phyloP scores from a whole-genome alignment of 2,113 vertebrate genomes.

The Alethe diademata region DNA sequence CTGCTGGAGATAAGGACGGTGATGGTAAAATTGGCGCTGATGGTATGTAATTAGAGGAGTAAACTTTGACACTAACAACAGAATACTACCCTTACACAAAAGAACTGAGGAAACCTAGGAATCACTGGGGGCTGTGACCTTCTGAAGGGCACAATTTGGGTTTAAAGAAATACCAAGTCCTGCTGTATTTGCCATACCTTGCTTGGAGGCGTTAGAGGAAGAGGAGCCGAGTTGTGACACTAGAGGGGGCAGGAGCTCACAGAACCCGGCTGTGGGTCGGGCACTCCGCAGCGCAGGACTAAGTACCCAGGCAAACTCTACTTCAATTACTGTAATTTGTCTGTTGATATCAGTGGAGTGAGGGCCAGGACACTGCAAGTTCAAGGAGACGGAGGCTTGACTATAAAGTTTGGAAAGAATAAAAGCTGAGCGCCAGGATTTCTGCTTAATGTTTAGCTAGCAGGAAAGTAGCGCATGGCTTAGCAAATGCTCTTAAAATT shows the following conservation, averaged over 20 bases:
- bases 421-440: neutral
- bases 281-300: neutral
- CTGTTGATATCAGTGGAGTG: neutral
- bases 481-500: conserved; percentile 1
- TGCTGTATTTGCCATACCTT: neutral
- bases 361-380: neutral
- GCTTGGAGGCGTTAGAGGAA: neutral
- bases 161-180: neutral
- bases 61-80: neutral
- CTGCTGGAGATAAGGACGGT: conserved; percentile 93
- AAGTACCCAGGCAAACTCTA: neutral
- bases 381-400: neutral
- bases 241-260: conserved; percentile 44
- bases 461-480: neutral
- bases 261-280: neutral
- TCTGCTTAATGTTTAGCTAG: neutral
- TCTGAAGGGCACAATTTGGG: neutral
- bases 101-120: neutral
- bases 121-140: neutral
- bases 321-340: neutral
- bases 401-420: neutral
- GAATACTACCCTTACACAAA: neutral
- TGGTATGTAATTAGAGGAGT: conserved; percentile 74
- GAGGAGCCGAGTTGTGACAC: neutral
- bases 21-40: conserved; percentile 94